Evolutionary conservation across 2,113 vertebrate species (phyloP).

Genomic region (Chelonoidis abingdonii): DNA sequence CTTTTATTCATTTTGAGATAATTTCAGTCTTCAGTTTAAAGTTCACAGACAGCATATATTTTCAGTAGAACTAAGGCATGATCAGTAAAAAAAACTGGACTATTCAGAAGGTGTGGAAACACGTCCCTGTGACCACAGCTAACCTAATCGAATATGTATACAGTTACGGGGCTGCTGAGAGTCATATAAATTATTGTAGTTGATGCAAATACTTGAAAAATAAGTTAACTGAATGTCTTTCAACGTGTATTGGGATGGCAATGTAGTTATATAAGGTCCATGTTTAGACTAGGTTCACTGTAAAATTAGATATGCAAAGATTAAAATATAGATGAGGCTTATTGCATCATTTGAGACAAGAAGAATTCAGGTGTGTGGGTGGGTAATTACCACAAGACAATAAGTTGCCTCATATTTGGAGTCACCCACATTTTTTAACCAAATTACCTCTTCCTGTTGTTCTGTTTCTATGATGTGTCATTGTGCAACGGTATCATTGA

Average conservation of each 20-base stretch:
- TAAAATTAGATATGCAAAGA: not conserved
- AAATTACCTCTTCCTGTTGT: not conserved
- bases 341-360: not conserved
- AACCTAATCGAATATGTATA: not conserved
- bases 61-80: not conserved
- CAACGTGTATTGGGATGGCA: not conserved
- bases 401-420: not conserved
- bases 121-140: not conserved
- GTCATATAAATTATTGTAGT: not conserved
- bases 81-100: not conserved
- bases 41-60: not conserved
- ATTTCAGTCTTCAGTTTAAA: not conserved
- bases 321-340: accelerated
- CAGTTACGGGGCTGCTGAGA: not conserved
- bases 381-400: not conserved
- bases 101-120: not conserved
- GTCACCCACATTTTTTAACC: not conserved
- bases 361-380: accelerated
- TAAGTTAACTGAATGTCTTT: not conserved
- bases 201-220: accelerated
- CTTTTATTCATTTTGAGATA: not conserved
- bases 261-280: not conserved
- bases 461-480: not conserved
- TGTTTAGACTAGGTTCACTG: not conserved
- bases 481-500: not conserved